These are phyloP conservation scores for Zoanthus gigantus DNA, from an alignment of 92 coral and sea anemone species.

Conservation along the genomic window DNA sequence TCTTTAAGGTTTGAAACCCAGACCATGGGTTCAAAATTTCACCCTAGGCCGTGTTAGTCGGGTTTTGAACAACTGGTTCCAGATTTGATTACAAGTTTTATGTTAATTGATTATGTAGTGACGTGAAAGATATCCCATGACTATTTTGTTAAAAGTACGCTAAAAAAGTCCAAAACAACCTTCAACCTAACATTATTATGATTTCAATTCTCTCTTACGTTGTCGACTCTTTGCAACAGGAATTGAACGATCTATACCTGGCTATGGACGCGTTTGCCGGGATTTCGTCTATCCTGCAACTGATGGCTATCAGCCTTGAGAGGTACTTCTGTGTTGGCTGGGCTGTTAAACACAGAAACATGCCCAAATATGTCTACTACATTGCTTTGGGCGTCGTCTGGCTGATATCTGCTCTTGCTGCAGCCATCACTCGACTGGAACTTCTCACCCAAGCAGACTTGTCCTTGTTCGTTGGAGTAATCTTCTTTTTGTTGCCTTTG, in stretches of 20 bases:
- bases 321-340: conserved; percentile 89
- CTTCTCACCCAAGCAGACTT: conserved; percentile 53
- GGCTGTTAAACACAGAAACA: conserved; percentile 87
- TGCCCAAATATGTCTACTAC: conserved; percentile 77
- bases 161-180: too few relatives aligned
- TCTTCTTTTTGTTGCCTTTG: conserved; percentile 77
- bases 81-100: too few relatives aligned
- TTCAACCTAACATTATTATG: too few relatives aligned
- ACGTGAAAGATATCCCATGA: too few relatives aligned
- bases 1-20: too few relatives aligned
- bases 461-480: conserved; percentile 65
- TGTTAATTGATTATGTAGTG: too few relatives aligned
- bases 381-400: conserved; percentile 78
- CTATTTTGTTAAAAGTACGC: background rate
- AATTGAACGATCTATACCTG: conserved; percentile 34
- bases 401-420: conserved; percentile 77
- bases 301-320: conserved; percentile 84
- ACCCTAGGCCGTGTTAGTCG: too few relatives aligned
- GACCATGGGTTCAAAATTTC: too few relatives aligned
- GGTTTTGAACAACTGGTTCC: too few relatives aligned
- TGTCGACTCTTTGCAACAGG: background rate
- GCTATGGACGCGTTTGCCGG: conserved; percentile 81
- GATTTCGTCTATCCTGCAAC: conserved; percentile 79
- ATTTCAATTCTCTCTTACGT: background rate
- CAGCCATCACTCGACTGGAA: conserved; percentile 54